Conservation (phyloP, 2,888 invertebrate species). For the Drosophila maculinotata region DNA sequence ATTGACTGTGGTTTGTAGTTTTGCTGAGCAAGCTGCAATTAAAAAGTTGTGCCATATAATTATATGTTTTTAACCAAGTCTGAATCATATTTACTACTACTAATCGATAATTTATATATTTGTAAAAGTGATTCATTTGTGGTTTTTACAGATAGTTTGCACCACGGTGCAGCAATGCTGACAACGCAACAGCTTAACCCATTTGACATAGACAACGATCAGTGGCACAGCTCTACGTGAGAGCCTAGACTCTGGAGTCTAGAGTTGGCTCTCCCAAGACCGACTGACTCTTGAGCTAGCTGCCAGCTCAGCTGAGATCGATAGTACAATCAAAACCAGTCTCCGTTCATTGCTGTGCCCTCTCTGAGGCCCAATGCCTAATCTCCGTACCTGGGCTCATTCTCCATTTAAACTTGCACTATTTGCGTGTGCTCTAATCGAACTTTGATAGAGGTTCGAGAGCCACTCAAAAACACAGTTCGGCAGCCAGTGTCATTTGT, state of each 20-base stretch:
- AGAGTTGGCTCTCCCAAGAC: background rate
- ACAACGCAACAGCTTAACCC: slow-evolving; percentile 62
- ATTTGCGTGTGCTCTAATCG: slow-evolving; percentile 12
- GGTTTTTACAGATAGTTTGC: background rate
- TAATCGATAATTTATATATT: background rate
- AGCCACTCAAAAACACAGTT: background rate
- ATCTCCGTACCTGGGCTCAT: background rate
- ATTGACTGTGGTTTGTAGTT: too few species aligned
- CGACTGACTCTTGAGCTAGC: slow-evolving; percentile 2
- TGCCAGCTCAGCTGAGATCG: slow-evolving; percentile 21
- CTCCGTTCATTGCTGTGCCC: slow-evolving; percentile 10
- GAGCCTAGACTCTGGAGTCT: background rate
- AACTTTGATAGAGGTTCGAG: slow-evolving; percentile 5
- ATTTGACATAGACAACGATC: slow-evolving; percentile 52
- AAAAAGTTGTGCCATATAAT: too few species aligned
- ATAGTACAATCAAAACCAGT: slow-evolving; percentile 21
- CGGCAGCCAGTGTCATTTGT: background rate
- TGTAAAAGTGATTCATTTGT: background rate
- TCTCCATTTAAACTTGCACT: background rate
- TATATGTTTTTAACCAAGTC: background rate
- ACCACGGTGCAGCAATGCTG: slow-evolving; percentile 49
- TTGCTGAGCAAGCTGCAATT: too few species aligned
- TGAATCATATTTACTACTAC: background rate
- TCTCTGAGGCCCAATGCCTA: slow-evolving; percentile 5
- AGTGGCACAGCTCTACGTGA: slow-evolving; percentile 9